phyloP scores from a whole-genome alignment of 2,113 vertebrate species.

The Camarhynchus parvulus region DNA sequence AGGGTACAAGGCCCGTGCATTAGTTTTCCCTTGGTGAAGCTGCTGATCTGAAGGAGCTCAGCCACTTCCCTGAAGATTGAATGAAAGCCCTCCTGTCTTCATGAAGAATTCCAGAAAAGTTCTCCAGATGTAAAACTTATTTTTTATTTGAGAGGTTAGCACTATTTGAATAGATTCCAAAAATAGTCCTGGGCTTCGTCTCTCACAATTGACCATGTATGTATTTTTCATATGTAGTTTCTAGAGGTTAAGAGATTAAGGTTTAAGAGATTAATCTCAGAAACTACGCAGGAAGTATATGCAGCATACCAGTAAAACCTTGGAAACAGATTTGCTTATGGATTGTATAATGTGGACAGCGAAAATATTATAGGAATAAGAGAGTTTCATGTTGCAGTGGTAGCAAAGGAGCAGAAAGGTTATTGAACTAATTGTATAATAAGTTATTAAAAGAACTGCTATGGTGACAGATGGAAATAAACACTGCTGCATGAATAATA shows the following conservation, averaged over 20 bases:
- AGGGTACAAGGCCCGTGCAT: background rate
- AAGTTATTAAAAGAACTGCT: slow-evolving; percentile 64
- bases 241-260: background rate
- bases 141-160: background rate
- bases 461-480: slow-evolving; percentile 71
- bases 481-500: slow-evolving; percentile 69
- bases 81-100: background rate
- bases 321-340: background rate
- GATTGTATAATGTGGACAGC: background rate
- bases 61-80: background rate
- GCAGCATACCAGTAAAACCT: background rate
- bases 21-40: background rate
- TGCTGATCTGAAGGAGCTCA: background rate
- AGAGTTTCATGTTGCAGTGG: background rate
- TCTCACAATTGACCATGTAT: background rate
- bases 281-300: background rate
- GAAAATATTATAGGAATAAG: background rate
- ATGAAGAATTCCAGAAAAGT: background rate
- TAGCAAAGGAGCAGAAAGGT: slow-evolving; percentile 35
- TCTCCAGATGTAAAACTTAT: background rate
- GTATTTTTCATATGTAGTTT: background rate
- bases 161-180: background rate
- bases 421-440: slow-evolving; percentile 63
- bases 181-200: background rate
- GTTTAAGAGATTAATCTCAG: background rate